Evolutionary conservation across 2,113 vertebrate species (phyloP).

Genomic region (Pycnonotus jocosus): DNA sequence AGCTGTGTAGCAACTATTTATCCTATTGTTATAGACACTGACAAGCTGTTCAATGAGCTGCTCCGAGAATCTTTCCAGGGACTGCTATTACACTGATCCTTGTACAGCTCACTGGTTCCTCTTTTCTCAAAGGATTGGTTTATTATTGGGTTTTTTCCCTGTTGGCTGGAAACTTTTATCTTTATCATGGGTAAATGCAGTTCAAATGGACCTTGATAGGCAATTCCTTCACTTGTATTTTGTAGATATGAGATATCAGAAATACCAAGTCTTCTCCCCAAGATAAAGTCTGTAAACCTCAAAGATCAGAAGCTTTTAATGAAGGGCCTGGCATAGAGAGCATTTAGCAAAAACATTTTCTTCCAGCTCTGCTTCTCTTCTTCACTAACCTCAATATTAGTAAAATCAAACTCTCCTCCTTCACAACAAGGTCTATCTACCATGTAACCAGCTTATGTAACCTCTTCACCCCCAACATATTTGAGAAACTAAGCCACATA

Average conservation of each 20-base stretch:
- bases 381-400: not conserved
- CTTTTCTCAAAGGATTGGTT: not conserved
- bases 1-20: not conserved
- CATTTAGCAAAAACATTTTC: not conserved
- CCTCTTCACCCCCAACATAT: not conserved
- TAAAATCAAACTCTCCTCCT: not conserved
- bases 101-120: not conserved
- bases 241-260: not conserved
- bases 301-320: not conserved
- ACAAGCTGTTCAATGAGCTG: not conserved
- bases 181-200: not conserved
- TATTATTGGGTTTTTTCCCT: not conserved
- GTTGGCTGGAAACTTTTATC: not conserved
- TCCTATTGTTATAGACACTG: not conserved
- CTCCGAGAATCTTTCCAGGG: not conserved
- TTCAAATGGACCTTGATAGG: not conserved
- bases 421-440: not conserved
- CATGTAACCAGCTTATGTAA: not conserved
- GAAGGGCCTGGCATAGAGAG: not conserved
- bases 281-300: not conserved
- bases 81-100: not conserved
- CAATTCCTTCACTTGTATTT: rapidly evolving
- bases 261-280: not conserved
- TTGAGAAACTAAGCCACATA: not conserved
- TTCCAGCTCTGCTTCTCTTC: not conserved